A percentile compares a stretch with the other conserved stretches of the same genome.
These are phyloP conservation scores for Anoncus sp. DNA, from an alignment of 2,888 invertebrate species.

Conservation along the genomic window DNA sequence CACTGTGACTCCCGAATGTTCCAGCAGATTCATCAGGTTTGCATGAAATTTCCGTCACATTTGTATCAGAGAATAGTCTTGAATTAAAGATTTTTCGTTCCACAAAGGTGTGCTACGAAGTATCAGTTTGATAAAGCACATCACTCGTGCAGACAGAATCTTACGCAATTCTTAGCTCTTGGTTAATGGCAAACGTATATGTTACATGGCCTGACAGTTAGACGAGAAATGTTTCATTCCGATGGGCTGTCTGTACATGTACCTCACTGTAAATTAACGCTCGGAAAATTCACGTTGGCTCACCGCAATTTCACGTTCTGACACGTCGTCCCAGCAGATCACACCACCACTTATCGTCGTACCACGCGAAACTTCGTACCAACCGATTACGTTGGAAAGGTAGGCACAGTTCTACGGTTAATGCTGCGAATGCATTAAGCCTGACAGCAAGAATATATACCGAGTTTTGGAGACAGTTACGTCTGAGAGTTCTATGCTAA, in stretches of 20 bases:
- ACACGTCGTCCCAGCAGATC: conserved; percentile 4
- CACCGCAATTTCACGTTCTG: conserved; percentile 49
- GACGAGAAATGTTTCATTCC: conserved; percentile 18
- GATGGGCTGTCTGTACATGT: conserved; percentile 13
- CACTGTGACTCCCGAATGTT: background rate
- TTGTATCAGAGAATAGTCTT: too few species aligned
- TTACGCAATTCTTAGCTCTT: too few species aligned
- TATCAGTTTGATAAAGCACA: too few species aligned
- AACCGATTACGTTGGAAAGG: conserved; percentile 18
- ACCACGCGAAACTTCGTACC: background rate
- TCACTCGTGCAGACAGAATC: too few species aligned
- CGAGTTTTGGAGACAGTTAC: background rate
- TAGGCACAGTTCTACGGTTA: conserved; percentile 36
- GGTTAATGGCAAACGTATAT: too few species aligned
- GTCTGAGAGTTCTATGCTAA: background rate
- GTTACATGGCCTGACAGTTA: background rate
- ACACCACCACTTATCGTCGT: background rate
- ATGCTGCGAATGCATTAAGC: conserved; percentile 47
- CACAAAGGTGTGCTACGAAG: too few species aligned
- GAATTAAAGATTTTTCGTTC: too few species aligned
- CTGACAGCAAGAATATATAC: conserved; percentile 28
- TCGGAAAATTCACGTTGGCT: conserved; percentile 38
- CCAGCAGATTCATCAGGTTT: background rate
- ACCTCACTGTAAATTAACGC: background rate
- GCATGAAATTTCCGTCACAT: background rate